Evolutionary conservation across 2,888 invertebrate genomes (phyloP).

Genomic region (Galerucella calmariensis): DNA sequence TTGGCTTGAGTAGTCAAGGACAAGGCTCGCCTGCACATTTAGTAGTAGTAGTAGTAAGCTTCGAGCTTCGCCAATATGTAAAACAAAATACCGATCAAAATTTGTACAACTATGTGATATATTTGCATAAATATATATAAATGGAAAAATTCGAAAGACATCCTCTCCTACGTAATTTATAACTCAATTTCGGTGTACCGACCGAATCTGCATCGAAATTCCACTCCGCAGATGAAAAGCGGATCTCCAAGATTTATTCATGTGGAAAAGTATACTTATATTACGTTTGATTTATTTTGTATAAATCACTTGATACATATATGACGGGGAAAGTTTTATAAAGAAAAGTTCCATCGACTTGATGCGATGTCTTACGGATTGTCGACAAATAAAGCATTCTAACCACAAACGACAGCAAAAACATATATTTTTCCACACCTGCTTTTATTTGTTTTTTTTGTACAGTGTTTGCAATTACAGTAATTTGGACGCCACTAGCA

Average conservation of each 20-base stretch:
- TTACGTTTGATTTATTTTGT: constrained; percentile 32
- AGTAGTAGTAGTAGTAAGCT: too few species aligned
- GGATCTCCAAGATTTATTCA: constrained; percentile 30
- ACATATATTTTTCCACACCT: too few species aligned
- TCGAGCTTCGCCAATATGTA: constrained; percentile 38
- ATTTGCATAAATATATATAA: constrained; percentile 54
- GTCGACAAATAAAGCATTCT: neutral
- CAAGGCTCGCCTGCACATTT: too few species aligned
- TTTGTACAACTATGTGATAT: constrained; percentile 47
- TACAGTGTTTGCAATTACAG: too few species aligned
- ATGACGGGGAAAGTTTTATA: constrained; percentile 4
- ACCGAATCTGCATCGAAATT: constrained; percentile 43
- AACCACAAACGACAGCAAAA: neutral
- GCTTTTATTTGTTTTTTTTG: too few species aligned
- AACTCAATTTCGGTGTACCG: constrained; percentile 50
- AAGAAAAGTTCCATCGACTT: constrained; percentile 5
- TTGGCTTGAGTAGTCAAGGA: too few species aligned
- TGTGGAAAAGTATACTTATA: constrained; percentile 32
- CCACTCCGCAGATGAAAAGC: constrained; percentile 37
- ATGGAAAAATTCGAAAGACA: constrained; percentile 52
- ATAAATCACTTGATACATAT: constrained; percentile 16
- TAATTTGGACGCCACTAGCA: too few species aligned
- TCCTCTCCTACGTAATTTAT: constrained; percentile 48
- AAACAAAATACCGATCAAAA: constrained; percentile 46
- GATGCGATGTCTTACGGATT: neutral